Base-by-base conservation (phyloP, 2,888 invertebrate species). In the Parascotia fuliginaria region DNA sequence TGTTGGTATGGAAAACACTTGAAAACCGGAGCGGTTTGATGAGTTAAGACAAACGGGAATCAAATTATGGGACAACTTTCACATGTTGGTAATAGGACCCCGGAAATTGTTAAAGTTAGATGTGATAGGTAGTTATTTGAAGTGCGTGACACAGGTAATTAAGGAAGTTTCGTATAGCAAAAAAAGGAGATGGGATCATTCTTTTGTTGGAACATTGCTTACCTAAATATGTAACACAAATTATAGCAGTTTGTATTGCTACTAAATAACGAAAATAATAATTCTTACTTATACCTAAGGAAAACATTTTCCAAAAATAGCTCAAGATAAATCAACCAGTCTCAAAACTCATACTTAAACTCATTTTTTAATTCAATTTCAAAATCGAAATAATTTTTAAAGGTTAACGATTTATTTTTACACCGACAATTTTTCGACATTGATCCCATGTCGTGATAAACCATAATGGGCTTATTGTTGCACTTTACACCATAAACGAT, bases 21-120 rank as follows among this genome's bases (percentile, higher is more conserved):
- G 59, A 62, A 76, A 76, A 80, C 73, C 74, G 74, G 78, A 79
- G 73, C 76, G 61, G 73, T 64, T 40, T 61, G 64, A 79, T 79
- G 75, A 74, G 75, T 79, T 79, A 77, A 77, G 75, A 77, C 65
- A 75, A 81, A 77, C 72, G 63, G 77, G 76, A 79, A 77, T 73
- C 66, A 67, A 79, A 73, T 71, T 72, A 65, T 73, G 37, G 62
- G 67, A 74, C 83, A 85, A 89, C 89, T 90, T 89, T 89, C 89
- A 76, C 86, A 59, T 66, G 62, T 66, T 75, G 67, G 62, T 65
- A 69, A 61, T 45, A 24, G 60, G 59, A 62, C 67, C 63, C 55
- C 72, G 76, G 75, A 83, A 81, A 78, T 77, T 73, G 59, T 54
- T 51, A 34, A 55, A 52, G 53, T 54, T 60, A 54, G 22, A 28